Conservation (phyloP, 2,888 invertebrate genomes). For the Chymomyza caudatula region DNA sequence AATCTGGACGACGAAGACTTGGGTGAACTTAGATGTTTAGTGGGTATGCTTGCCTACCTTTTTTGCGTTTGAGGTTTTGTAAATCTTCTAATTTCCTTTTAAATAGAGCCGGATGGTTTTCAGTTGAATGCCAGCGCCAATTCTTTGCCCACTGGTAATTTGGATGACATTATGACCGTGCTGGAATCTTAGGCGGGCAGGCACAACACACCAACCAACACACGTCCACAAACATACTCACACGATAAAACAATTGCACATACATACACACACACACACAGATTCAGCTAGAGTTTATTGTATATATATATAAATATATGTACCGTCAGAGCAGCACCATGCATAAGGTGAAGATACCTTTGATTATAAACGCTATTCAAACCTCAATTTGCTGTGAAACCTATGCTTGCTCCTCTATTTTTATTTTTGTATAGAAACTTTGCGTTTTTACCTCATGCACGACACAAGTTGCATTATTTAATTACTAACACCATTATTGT, state of each 20-base stretch:
- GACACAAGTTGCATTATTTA: too few relatives aligned
- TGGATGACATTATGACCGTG: conserved; percentile 53
- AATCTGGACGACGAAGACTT: conserved; percentile 46
- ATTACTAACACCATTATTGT: too few relatives aligned
- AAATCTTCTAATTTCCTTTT: not conserved
- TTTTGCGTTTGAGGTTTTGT: not conserved
- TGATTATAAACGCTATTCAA: not conserved
- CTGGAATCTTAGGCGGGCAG: conserved; percentile 39
- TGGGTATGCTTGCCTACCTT: not conserved
- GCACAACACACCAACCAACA: not conserved
- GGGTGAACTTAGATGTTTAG: conserved; percentile 4
- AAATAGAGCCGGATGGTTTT: conserved; percentile 31
- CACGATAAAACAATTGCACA: too few relatives aligned
- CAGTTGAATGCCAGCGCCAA: conserved; percentile 31
- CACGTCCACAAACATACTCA: not conserved
- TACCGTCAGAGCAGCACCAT: not conserved
- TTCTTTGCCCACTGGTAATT: conserved; percentile 31
- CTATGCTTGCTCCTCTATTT: too few relatives aligned
- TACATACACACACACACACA: not conserved
- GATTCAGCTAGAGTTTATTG: not conserved
- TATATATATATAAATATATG: not conserved
- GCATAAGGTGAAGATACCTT: not conserved
- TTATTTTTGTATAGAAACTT: too few relatives aligned
- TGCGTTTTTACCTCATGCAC: too few relatives aligned
- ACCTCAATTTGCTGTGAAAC: too few relatives aligned